Percentiles rank a stretch among this genome's conserved stretches.
Evolutionary conservation across 2,113 vertebrate species (phyloP).

Genomic region (Xyrauchen texanus): DNA sequence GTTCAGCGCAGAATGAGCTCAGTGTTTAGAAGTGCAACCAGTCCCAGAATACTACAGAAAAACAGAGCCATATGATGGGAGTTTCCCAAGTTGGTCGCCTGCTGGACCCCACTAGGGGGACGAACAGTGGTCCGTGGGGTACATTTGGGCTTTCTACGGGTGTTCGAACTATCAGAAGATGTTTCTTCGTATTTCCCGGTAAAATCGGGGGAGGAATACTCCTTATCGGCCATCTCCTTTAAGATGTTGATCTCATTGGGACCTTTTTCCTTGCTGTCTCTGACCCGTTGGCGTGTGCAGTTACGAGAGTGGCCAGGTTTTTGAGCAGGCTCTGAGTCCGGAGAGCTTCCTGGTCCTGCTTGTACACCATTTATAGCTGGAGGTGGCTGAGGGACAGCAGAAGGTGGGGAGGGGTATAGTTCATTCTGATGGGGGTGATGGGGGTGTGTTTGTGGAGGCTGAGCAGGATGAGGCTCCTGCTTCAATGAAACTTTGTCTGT

Average conservation of each 20-base stretch:
- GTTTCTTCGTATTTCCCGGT: conserved; percentile 77
- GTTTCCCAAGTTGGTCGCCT: conserved; percentile 78
- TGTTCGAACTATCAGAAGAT: conserved; percentile 73
- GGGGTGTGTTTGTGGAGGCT: conserved; percentile 52
- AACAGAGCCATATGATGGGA: conserved; percentile 63
- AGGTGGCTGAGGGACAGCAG: conserved; percentile 62
- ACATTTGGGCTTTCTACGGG: conserved; percentile 92
- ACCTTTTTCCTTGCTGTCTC: conserved; percentile 77
- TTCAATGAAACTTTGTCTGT: conserved; percentile 81
- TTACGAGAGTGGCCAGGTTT: conserved; percentile 82
- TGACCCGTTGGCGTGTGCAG: conserved; percentile 81
- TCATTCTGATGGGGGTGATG: conserved; percentile 45
- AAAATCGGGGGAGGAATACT: conserved; percentile 79
- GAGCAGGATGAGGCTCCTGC: conserved; percentile 69
- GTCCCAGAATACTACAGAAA: conserved; percentile 70
- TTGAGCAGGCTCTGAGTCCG: conserved; percentile 74
- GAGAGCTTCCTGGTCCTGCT: conserved; percentile 78
- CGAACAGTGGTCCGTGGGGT: conserved; percentile 86
- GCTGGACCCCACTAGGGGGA: conserved; percentile 92
- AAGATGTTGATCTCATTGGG: conserved; percentile 80
- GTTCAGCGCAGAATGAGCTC: conserved; percentile 84
- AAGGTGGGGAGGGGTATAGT: conserved; percentile 50
- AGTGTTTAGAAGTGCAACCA: conserved; percentile 74
- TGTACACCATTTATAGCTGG: conserved; percentile 72
- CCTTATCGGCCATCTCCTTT: conserved; percentile 78